Conservation (phyloP, 2,888 invertebrate genomes). For the Drosophila acutilabella region DNA sequence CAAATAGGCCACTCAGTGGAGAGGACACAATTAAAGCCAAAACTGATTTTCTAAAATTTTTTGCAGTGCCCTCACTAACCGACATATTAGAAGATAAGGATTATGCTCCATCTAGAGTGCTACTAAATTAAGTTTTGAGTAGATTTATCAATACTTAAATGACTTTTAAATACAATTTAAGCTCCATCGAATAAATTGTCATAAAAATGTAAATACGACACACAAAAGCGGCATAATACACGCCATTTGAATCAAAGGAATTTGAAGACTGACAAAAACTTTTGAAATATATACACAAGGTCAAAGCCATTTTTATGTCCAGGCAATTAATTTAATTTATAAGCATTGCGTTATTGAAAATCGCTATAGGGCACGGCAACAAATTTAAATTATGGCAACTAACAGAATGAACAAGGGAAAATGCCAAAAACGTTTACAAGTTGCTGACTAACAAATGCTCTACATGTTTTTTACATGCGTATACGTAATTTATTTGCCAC, state of each 20-base stretch:
- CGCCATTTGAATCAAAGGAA: slow-evolving; percentile 7
- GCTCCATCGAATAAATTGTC: slow-evolving; percentile 16
- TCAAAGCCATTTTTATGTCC: slow-evolving; percentile 54
- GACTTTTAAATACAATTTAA: slow-evolving; percentile 3
- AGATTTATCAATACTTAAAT: not conserved
- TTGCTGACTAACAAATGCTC: slow-evolving; percentile 17
- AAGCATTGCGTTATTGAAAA: slow-evolving; percentile 54
- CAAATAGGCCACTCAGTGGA: not conserved
- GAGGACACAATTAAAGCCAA: slow-evolving; percentile 11
- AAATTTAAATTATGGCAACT: slow-evolving; percentile 45
- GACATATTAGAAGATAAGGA: slow-evolving; percentile 11
- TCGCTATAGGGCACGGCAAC: slow-evolving; percentile 43
- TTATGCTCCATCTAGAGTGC: not conserved
- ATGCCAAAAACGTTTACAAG: not conserved
- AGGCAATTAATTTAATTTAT: slow-evolving; percentile 68
- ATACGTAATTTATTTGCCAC: too few species aligned
- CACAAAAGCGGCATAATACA: slow-evolving; percentile 1
- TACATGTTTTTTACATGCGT: not conserved
- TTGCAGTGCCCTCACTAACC: slow-evolving; percentile 9
- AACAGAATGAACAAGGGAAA: slow-evolving; percentile 21
- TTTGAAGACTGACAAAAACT: slow-evolving; percentile 25
- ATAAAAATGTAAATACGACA: slow-evolving; percentile 25
- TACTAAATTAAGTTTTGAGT: too few species aligned
- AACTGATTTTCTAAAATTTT: slow-evolving; percentile 5
- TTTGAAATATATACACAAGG: slow-evolving; percentile 40